Evolutionary conservation across 2,888 invertebrate genomes (phyloP), one percentile per base, ranked within the genome.

Genomic region (Mimumesa dahlbomi): DNA sequence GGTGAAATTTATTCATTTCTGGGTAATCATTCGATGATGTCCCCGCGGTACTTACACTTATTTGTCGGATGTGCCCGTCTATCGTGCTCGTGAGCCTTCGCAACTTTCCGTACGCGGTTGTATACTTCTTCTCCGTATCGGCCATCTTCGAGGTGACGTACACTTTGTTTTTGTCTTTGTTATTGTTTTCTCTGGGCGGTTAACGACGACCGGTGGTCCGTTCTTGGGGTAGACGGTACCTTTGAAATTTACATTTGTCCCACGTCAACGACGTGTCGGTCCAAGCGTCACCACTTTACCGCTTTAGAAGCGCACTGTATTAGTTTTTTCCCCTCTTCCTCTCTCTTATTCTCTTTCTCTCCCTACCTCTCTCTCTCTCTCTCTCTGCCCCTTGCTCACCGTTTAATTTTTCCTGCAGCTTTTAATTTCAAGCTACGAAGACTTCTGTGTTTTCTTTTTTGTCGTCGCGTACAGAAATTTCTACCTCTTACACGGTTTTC

Each of bases 31-130:
- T 25, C 7, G 25, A 25, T 3, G 7, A n/a, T n/a, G n/a, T n/a
- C n/a, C n/a, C n/a, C n/a, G n/a, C n/a, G n/a, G n/a, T 54, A 93
- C 94, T 90, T 91, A 94, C 94, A 81, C 93, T 93, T 68, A 93
- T 92, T 89, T 93, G 93, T 82, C 93, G 91, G 75, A 93, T 92
- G 77, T 93, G 92, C 64, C 93, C 90, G 84, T 94, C 93, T 66
- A 89, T 88, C 74, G 85, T 86, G 83, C 93, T 93, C 7, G 94
- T 94, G 22, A 95, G 88, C 75, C 94, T 91, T 75, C 94, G 90
- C 73, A 95, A 87, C 82, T 94, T 91, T 66, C 91, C 92, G 79
- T 95, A 95, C 85, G 95, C 95, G 79, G 92, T 92, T 13, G 92
- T 92, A 87, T 95, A 95, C 54, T 86, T 89, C 73, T 86, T 87